Evolutionary conservation across 2,797 vertebrate species (phyloP), one percentile per base, ranked within the genome.

Genomic region (Aulostomus chinensis): DNA sequence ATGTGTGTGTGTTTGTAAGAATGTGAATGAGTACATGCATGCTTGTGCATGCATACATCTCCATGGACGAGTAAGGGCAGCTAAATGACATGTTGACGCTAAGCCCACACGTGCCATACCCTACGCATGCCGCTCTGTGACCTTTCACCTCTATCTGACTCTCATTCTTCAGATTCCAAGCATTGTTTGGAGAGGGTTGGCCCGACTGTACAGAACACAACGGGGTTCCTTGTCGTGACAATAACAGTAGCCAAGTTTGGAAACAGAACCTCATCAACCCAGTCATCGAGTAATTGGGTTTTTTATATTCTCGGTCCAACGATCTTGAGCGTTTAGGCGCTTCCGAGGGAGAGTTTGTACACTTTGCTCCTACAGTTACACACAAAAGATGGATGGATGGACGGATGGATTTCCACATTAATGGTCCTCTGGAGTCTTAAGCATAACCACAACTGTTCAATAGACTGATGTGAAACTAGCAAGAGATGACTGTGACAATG

Each of bases 141-240:
- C 86, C 88, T 48, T 76, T 87, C 80, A 86, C 89, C 84, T 77
- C 77, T 51, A 67, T 78, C 46, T 64, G 57, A 80, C 38, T 75
- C 61, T 65, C 79, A 88, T 87, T 89, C 86, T 34, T 76, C 30
- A 41, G 79, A 92, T 91, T 89, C 90, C 88, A 18, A 13, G 16
- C 59, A 37, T 85, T 60, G 61, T 54, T 72, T 40, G 9, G 48
- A 58, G 68, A 74, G 80, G 78, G 57, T 78, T 54, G 66, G 68
- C 53, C 16, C 4, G 18, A 62, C 68, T 54, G 53, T 46, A 54
- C 25, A 10, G 40, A 40, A 69, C 59, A 58, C 58, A 52, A 59
- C 52, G 43, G 8, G 36, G 31, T 32, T 34, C 37, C 17, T 16
- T 50, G 32, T 17, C 11, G 26, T 26, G 59, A 54, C 58, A 49